Conservation (phyloP, 2,113 vertebrate genomes). For the Echinops telfairi region DNA sequence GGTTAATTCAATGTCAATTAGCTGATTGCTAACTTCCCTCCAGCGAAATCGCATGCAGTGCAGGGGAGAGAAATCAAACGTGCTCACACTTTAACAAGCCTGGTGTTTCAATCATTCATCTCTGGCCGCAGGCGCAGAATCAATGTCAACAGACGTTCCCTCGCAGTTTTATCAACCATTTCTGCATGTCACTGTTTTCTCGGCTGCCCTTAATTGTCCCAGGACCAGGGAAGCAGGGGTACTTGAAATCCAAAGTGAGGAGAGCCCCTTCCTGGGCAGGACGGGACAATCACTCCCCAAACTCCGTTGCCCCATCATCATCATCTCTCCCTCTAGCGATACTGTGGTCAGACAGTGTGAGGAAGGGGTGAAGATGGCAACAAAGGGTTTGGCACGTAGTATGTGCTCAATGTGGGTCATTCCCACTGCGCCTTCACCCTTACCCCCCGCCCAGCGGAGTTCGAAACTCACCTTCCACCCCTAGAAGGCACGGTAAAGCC, state of each 20-base stretch:
- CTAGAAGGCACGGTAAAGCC: background rate
- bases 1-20: slow-evolving; percentile 99
- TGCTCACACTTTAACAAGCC: slow-evolving; percentile 96
- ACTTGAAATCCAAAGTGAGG: background rate
- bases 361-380: background rate
- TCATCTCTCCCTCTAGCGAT: background rate
- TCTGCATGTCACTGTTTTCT: slow-evolving; percentile 90
- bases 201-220: slow-evolving; percentile 84
- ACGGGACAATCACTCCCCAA: background rate
- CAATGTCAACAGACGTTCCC: slow-evolving; percentile 97
- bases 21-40: slow-evolving; percentile 98
- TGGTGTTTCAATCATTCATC: slow-evolving; percentile 98
- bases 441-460: background rate
- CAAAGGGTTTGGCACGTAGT: background rate
- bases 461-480: background rate
- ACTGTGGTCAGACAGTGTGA: background rate
- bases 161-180: slow-evolving; percentile 95
- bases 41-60: slow-evolving; percentile 93
- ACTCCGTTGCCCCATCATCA: background rate
- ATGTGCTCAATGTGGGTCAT: background rate
- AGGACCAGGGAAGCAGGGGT: slow-evolving; percentile 41
- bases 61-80: slow-evolving; percentile 95
- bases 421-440: background rate
- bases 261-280: background rate
- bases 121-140: slow-evolving; percentile 93